Percentiles rank a stretch among this genome's conserved stretches.
Evolutionary conservation across 1,140 invertebrate species (phyloP).

Genomic region (Steinernema khuongi): DNA sequence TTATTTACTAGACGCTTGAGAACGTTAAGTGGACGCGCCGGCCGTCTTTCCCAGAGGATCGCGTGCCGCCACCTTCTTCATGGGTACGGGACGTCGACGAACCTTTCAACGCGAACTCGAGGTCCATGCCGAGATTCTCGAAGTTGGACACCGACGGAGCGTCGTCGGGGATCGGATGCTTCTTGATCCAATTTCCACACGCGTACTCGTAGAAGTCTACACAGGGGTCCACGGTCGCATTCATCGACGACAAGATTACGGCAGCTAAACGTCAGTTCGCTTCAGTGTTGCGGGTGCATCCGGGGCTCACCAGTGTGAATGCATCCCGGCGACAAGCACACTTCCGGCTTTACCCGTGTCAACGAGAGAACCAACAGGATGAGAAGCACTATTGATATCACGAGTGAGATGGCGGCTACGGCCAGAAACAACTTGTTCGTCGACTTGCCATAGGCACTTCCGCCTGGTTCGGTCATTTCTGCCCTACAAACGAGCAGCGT

Average conservation of each 20-base stretch:
- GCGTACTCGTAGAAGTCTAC: slow-evolving; percentile 65
- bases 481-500: background rate
- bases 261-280: slow-evolving; percentile 43
- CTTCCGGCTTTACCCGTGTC: slow-evolving; percentile 33
- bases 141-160: slow-evolving; percentile 58
- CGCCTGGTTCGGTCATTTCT: slow-evolving; percentile 8
- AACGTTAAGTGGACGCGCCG: background rate
- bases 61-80: background rate
- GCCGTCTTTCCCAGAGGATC: background rate
- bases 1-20: slow-evolving; percentile 10
- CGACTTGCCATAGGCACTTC: background rate
- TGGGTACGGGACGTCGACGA: background rate
- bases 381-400: slow-evolving; percentile 30
- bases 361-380: slow-evolving; percentile 31
- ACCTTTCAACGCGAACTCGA: slow-evolving; percentile 58
- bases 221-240: slow-evolving; percentile 63
- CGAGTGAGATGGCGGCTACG: slow-evolving; percentile 29
- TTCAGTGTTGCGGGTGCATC: background rate
- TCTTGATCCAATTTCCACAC: slow-evolving; percentile 63
- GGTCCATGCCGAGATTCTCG: slow-evolving; percentile 56
- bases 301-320: slow-evolving; percentile 47
- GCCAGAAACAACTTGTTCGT: background rate
- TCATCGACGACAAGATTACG: slow-evolving; percentile 60
- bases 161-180: slow-evolving; percentile 60
- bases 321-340: slow-evolving; percentile 51